A percentile compares a stretch with the other conserved stretches of the same genome.
These are phyloP conservation scores for Tadarida brasiliensis DNA, from an alignment of 2,797 vertebrate species.

Conservation along the genomic window DNA sequence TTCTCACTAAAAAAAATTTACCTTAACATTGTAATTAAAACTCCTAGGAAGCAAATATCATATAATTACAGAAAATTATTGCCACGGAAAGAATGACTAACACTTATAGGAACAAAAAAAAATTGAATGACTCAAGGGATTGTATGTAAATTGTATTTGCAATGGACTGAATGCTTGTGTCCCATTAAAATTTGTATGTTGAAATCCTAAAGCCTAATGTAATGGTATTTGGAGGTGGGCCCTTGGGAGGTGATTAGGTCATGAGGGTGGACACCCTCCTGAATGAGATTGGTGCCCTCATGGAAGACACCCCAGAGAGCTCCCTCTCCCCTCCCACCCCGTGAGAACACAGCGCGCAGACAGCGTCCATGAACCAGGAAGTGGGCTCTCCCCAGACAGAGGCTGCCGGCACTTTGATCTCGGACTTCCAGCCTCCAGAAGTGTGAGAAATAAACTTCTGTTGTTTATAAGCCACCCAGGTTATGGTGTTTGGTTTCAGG, in stretches of 20 bases:
- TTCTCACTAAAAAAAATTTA: conserved; percentile 11
- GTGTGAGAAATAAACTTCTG: background rate
- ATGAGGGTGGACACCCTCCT: background rate
- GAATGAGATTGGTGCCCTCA: background rate
- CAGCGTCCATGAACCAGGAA: background rate
- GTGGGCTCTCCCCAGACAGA: background rate
- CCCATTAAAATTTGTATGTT: background rate
- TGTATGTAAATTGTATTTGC: background rate
- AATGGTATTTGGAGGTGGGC: background rate
- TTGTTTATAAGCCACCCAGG: background rate
- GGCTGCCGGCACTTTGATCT: background rate
- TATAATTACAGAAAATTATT: conserved; percentile 60
- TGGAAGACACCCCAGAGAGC: background rate
- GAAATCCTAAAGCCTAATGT: background rate
- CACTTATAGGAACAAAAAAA: background rate
- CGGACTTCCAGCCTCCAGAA: background rate
- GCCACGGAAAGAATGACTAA: conserved; percentile 32
- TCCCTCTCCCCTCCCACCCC: fast-evolving
- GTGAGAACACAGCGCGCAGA: background rate
- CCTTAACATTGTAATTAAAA: conserved; percentile 55
- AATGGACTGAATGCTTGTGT: background rate
- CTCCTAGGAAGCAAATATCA: conserved; percentile 5
- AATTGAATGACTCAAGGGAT: background rate
- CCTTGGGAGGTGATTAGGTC: background rate
- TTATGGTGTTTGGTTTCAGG: background rate